Evolutionary conservation across 1,140 invertebrate genomes (phyloP), one percentile per base, ranked within the genome.

Genomic region (Danaus plexippus): DNA sequence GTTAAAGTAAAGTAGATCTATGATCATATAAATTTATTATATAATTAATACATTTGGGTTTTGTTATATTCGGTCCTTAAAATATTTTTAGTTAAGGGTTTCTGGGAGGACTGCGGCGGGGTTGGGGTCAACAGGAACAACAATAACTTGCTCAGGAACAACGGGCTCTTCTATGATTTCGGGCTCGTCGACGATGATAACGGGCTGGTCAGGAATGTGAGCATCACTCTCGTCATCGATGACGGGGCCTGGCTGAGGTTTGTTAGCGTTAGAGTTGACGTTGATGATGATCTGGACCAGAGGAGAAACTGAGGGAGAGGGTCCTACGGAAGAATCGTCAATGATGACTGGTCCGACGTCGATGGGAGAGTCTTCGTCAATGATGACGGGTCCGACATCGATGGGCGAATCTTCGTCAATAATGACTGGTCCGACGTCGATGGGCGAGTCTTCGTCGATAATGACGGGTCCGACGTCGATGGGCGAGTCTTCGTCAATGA

Each of bases 221-320:
- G 53, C 43, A 44, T 22, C 22, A 32, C 22, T 12, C n/a, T 47
- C 59, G 42, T 55, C 62, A 41, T 64, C 54, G 47, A 70, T 63
- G 4, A 59, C 70, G 18, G 68, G 73, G 40, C 64, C 68, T 6
- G 63, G 63, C 18, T 58, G 54, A 40, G n/a, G 45, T 43, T 43
- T 57, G 22, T 11, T 32, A 32, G 22, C 22, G 1, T 32, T 6
- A 32, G 22, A 32, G 22, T 32, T 32, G 22, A 32, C 22, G 22
- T 32, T 32, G 22, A 32, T 32, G 22, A 32, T 32, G 22, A 32
- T 32, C 22, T 32, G 22, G 22, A 32, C 22, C 22, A 32, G 22
- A 32, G 22, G 22, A 6, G 22, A 32, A 5, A 32, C 22, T 32
- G 22, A 32, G 7, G 22, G 22, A 32, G 22, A 32, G 22, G 22